Evolutionary conservation across 1,140 invertebrate species (phyloP).

Genomic region (Cotesia vestalis): DNA sequence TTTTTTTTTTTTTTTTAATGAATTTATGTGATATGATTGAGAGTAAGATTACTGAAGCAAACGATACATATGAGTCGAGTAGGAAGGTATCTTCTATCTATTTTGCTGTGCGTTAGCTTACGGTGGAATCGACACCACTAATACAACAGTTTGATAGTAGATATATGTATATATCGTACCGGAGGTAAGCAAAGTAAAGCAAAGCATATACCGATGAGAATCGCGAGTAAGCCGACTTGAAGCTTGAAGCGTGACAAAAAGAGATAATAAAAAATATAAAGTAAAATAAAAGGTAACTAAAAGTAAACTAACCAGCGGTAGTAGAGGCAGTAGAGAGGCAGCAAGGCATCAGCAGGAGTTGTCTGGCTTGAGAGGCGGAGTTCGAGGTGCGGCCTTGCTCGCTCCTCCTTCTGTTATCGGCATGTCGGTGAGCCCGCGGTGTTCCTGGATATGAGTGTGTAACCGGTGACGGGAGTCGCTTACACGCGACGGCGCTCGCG

Average conservation of each 20-base stretch:
- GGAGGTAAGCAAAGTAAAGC: too few relatives aligned
- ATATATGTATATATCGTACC: too few relatives aligned
- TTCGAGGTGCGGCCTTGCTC: conserved; percentile 36
- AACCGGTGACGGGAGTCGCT: not conserved
- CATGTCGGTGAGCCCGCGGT: not conserved
- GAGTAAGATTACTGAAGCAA: conserved; percentile 5
- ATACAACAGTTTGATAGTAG: too few relatives aligned
- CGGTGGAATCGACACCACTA: too few relatives aligned
- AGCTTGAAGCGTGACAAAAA: conserved; percentile 1
- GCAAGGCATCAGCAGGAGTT: not conserved
- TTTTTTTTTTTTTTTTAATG: too few relatives aligned
- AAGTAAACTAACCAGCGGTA: too few relatives aligned
- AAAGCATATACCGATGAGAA: too few relatives aligned
- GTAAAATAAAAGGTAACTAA: too few relatives aligned
- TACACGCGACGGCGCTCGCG: conserved; percentile 15
- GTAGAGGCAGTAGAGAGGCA: too few relatives aligned
- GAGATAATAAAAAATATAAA: not conserved
- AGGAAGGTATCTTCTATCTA: not conserved
- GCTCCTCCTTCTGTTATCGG: conserved; percentile 28
- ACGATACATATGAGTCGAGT: not conserved
- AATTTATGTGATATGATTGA: not conserved
- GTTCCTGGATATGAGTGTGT: conserved; percentile 1
- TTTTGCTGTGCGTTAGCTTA: not conserved
- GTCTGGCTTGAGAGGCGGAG: conserved; percentile 30
- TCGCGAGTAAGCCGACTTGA: not conserved